These are phyloP conservation scores for Metaphire vulgaris DNA, from an alignment of 1,140 invertebrate genomes.

Conservation along the genomic window DNA sequence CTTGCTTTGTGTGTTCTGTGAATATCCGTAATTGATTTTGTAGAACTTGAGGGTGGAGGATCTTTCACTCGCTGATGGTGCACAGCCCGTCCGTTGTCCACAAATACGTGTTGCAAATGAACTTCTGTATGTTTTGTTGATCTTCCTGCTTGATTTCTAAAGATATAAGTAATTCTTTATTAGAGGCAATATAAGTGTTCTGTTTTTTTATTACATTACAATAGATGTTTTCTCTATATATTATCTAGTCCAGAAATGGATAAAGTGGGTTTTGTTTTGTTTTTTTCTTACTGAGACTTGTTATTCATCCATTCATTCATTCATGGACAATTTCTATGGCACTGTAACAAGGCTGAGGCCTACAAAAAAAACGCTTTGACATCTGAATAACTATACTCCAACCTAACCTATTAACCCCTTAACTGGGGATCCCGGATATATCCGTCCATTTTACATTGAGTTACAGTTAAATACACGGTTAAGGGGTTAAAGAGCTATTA, in stretches of 20 bases:
- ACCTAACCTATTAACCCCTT: too few relatives aligned
- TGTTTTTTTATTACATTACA: conserved; percentile 2
- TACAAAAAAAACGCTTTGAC: too few relatives aligned
- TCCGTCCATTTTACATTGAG: too few relatives aligned
- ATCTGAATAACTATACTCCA: too few relatives aligned
- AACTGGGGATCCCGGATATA: too few relatives aligned
- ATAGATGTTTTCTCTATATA: background rate
- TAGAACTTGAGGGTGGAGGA: conserved; percentile 56
- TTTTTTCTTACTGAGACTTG: background rate
- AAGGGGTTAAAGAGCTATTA: too few relatives aligned
- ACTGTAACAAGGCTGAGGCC: too few relatives aligned
- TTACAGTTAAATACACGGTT: too few relatives aligned
- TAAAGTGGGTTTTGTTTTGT: background rate
- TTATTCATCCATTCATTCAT: background rate
- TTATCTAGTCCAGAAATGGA: background rate
- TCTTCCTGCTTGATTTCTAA: background rate
- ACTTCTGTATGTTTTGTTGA: conserved; percentile 44
- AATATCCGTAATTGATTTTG: too few relatives aligned
- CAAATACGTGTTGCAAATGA: conserved; percentile 57
- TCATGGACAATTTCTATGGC: too few relatives aligned
- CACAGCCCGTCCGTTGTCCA: conserved; percentile 54
- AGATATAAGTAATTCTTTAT: background rate
- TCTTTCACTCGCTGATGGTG: conserved; percentile 53
- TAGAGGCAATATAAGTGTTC: background rate
- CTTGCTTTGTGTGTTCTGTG: too few relatives aligned